Evolutionary conservation across 2,888 invertebrate genomes (phyloP).

Genomic region (Dimorphilus gyrociliatus): DNA sequence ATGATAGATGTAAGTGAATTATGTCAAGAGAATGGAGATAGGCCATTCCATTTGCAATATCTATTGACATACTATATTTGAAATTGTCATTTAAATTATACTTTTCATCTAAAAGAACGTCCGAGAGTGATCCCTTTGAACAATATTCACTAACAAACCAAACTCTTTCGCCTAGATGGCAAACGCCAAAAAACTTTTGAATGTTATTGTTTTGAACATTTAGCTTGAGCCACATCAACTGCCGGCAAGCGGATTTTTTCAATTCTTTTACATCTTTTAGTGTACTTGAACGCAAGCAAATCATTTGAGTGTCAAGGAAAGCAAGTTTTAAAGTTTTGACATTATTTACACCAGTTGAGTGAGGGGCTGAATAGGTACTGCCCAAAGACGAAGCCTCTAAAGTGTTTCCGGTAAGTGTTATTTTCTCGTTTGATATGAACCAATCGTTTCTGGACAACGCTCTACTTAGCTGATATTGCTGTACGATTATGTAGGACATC

Average conservation of each 20-base stretch:
- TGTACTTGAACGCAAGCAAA: no score
- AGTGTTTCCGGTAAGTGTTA: no score
- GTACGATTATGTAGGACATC: conserved; percentile 14
- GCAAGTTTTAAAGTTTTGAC: no score
- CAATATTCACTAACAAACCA: conserved; percentile 19
- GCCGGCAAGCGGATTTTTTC: no score
- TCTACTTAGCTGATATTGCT: conserved; percentile 9
- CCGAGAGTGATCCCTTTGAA: conserved; percentile 18
- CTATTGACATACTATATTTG: conserved; percentile 18
- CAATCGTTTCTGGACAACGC: conserved; percentile 10
- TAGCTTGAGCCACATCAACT: no score
- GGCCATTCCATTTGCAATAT: conserved; percentile 19
- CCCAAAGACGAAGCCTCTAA: no score
- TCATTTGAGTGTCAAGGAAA: no score
- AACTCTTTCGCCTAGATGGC: background rate
- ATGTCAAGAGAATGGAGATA: conserved; percentile 23
- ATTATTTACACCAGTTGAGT: no score
- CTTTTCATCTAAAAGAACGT: conserved; percentile 19
- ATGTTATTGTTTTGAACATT: no score
- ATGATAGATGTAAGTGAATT: conserved; percentile 24
- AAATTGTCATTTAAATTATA: conserved; percentile 19
- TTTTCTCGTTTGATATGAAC: conserved; percentile 4
- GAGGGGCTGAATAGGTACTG: no score
- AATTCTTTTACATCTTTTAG: no score
- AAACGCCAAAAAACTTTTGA: background rate